Base-by-base conservation (phyloP, 2,797 vertebrate species). In the Pelochelys cantorii region DNA sequence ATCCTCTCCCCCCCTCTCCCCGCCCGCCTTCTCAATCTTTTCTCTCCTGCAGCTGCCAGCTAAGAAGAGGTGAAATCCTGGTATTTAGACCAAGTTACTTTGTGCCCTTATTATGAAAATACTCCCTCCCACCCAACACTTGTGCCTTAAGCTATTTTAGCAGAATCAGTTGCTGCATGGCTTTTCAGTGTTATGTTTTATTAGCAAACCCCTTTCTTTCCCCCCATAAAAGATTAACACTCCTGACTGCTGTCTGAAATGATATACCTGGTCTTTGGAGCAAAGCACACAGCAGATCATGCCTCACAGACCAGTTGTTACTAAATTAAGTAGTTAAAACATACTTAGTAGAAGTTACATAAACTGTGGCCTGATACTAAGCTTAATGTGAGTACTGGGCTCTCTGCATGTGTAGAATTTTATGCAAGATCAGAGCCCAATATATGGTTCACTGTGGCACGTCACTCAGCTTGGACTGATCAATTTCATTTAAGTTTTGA, bases 1-100 rank as follows among this genome's bases (percentile, higher is more conserved):
- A 31, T n/a, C 8, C 42, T 48, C 42, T 48, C 42, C 42, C 42
- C 42, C 7, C 2, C 42, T 48, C 8, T 2, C 10, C 4, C n/a
- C 6, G 92, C 79, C 90, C 89, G 94, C 84, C 81, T 74, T 29
- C 91, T 85, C 83, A 62, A 92, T 96, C 31, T 96, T 93, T 84
- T 83, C 78, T 80, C 91, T 52, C 91, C 86, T 57, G 78, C 84
- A 91, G 90, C 94, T 93, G 81, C 78, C 78, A 59, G 65, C 20
- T 37, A 37, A 71, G n/a, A 92, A 90, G 87, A 18, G 4, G 77
- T 42, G 81, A 94, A 91, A 87, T 88, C 37, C 11, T 86, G 88
- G 79, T 65, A 59, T 52, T 52, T 82, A 81, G 57, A 81, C 42
- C 88, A 94, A 94, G 59, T 62, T 90, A 5, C 42, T 79, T 87